Percentiles rank a stretch among this genome's conserved stretches.
Conservation (phyloP, 2,113 vertebrate genomes). For the Ophiodon elongatus region DNA sequence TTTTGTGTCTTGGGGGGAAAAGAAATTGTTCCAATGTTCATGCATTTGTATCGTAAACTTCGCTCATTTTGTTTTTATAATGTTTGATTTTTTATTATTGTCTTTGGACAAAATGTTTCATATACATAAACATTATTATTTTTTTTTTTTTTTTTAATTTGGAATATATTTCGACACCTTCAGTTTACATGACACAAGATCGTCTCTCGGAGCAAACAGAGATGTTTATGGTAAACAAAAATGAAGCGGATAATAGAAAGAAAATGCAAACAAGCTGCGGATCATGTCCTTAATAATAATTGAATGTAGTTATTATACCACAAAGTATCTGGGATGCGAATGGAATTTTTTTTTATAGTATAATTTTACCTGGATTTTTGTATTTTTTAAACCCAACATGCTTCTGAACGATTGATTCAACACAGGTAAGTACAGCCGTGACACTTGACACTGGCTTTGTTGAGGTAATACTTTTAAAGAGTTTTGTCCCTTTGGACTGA, state of each 20-base stretch:
- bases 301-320: background rate
- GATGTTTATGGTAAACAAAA: background rate
- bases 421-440: background rate
- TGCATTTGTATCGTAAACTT: background rate
- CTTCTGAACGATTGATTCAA: background rate
- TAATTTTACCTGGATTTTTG: background rate
- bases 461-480: too few species aligned
- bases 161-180: background rate
- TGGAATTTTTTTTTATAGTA: too few species aligned
- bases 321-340: background rate
- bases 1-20: too few species aligned
- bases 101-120: background rate
- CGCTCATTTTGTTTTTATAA: background rate
- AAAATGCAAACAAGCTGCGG: background rate
- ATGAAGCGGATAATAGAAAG: background rate
- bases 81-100: background rate
- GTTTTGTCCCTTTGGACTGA: too few species aligned
- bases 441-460: background rate
- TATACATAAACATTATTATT: too few species aligned
- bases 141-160: background rate
- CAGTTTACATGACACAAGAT: background rate
- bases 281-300: background rate
- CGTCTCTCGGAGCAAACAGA: background rate
- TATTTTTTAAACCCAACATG: background rate
- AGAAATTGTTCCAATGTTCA: background rate